Conservation (phyloP, 2,888 invertebrate species). For the Silvanus unidentatus region DNA sequence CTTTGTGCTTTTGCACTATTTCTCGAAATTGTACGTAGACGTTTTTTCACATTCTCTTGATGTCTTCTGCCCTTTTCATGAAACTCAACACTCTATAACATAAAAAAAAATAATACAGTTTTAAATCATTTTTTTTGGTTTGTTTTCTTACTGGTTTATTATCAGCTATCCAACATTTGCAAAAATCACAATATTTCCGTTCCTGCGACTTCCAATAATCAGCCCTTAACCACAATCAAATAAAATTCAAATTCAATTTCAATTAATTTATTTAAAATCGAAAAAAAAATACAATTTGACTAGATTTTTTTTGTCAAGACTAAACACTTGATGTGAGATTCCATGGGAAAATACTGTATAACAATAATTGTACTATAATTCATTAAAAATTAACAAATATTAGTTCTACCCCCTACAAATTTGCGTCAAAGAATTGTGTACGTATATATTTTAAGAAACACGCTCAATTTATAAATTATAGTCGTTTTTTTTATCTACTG, state of each 20-base stretch:
- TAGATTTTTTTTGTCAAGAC: too few species aligned
- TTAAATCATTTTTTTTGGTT: slow-evolving; percentile 3
- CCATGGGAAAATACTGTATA: too few species aligned
- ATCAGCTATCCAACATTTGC: slow-evolving; percentile 97
- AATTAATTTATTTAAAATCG: neutral
- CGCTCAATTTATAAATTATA: too few species aligned
- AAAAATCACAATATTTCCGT: slow-evolving; percentile 93
- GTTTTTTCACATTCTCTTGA: slow-evolving; percentile 84
- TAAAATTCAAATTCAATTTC: neutral
- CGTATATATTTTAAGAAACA: too few species aligned
- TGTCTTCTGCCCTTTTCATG: slow-evolving; percentile 92
- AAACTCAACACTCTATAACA: slow-evolving; percentile 79
- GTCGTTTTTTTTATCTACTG: too few species aligned
- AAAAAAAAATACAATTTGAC: too few species aligned
- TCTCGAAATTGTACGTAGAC: slow-evolving; percentile 77
- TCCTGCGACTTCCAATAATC: slow-evolving; percentile 97
- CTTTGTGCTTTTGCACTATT: slow-evolving; percentile 76
- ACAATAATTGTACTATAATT: too few species aligned
- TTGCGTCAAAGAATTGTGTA: too few species aligned
- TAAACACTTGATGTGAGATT: too few species aligned
- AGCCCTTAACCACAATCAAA: slow-evolving; percentile 56
- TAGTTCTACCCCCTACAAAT: too few species aligned
- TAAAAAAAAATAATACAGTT: slow-evolving; percentile 6
- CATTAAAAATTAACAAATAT: too few species aligned
- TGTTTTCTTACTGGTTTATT: slow-evolving; percentile 75